Evolutionary conservation across 2,797 vertebrate species (phyloP).

Genomic region (Anguilla anguilla): DNA sequence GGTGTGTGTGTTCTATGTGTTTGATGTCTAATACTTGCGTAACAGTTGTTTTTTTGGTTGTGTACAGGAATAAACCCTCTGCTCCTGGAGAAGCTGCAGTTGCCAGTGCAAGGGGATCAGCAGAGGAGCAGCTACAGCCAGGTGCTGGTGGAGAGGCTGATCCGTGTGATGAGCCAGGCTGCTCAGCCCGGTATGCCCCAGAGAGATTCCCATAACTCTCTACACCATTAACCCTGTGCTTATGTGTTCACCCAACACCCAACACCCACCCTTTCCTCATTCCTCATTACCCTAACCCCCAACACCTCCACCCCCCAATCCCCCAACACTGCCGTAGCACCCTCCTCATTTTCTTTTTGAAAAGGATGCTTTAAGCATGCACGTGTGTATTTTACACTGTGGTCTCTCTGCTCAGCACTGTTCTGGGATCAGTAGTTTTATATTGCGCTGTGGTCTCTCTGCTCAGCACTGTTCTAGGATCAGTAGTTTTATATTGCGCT

Average conservation of each 20-base stretch:
- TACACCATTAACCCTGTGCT: neutral
- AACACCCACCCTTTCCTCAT: no score
- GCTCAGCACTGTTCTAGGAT: neutral
- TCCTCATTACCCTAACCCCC: neutral
- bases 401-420: no score
- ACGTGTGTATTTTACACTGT: no score
- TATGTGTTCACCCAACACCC: no score
- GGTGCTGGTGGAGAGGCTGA: slow-evolving; percentile 88
- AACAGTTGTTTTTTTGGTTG: neutral
- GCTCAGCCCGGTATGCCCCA: slow-evolving; percentile 82
- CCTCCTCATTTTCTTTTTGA: no score
- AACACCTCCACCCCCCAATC: neutral
- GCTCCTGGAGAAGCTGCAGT: slow-evolving; percentile 88
- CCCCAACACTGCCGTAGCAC: neutral
- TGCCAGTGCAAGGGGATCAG: slow-evolving; percentile 78
- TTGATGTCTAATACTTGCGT: neutral
- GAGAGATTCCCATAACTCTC: neutral
- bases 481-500: neutral
- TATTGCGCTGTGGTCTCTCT: neutral
- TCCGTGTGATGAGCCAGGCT: slow-evolving; percentile 89
- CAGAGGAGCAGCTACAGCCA: slow-evolving; percentile 87
- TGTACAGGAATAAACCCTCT: slow-evolving; percentile 84
- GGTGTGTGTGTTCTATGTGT: neutral
- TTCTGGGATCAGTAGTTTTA: no score
- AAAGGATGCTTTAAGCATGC: no score